These are phyloP conservation scores for Caiman crocodilus DNA, from an alignment of 2,797 vertebrate species.

Conservation along the genomic window DNA sequence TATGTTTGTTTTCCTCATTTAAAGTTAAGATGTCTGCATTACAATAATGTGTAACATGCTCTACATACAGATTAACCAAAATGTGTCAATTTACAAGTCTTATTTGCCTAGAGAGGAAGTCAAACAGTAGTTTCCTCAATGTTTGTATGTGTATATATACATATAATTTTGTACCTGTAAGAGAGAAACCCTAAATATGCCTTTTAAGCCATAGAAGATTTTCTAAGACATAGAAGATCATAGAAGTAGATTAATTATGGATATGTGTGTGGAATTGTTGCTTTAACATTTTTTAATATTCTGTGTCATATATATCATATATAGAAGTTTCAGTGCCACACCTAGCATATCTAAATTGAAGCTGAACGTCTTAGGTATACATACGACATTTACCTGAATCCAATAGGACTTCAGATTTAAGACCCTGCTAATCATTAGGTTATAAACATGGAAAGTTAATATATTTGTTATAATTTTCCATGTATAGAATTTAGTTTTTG, in stretches of 20 bases:
- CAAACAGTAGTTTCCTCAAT: conserved; percentile 52
- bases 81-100: conserved; percentile 75
- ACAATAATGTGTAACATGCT: conserved; percentile 61
- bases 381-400: too few relatives aligned
- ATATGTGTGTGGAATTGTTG: background rate
- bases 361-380: background rate
- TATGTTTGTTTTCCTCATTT: conserved; percentile 83
- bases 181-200: background rate
- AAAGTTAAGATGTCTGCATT: conserved; percentile 80
- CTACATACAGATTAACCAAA: conserved; percentile 78
- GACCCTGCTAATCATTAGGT: too few relatives aligned
- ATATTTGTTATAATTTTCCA: too few relatives aligned
- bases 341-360: background rate
- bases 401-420: too few relatives aligned
- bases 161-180: too few relatives aligned
- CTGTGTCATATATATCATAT: conserved; percentile 34
- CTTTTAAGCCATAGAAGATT: conserved; percentile 34
- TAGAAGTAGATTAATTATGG: conserved; percentile 7
- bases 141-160: conserved; percentile 20
- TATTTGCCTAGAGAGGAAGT: conserved; percentile 69
- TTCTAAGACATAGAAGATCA: conserved; percentile 1
- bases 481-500: too few relatives aligned
- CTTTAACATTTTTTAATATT: conserved; percentile 19
- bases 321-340: conserved; percentile 12
- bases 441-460: too few relatives aligned